Evolutionary conservation across 2,113 vertebrate species (phyloP), one percentile per base, ranked within the genome.

Genomic region (Speoplatyrhinus poulsoni): DNA sequence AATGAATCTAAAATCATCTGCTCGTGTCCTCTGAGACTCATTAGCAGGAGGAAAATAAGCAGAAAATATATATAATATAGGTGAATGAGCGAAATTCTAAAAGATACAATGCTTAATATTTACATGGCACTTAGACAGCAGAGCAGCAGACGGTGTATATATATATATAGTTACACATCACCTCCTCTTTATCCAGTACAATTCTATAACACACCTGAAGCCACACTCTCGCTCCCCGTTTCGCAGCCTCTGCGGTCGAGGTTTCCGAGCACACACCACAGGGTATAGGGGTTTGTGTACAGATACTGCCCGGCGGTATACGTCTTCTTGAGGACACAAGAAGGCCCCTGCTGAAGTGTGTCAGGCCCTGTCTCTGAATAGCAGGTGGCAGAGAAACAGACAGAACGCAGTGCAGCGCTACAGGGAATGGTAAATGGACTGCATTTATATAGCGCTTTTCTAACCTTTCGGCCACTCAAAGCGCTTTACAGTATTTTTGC

Each of bases 21-120:
- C 16, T n/a, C 19, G 16, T 57, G 17, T 84, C 90, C 90, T 83
- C 65, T 49, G 90, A 83, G 90, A 87, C 92, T 93, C 88, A 91
- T 92, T 91, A 92, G 56, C 72, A 65, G 74, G 57, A 67, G 68
- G 69, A 85, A 81, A 86, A 89, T 87, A 82, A 84, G 79, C 84
- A 85, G 63, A 79, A 84, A 87, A 82, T 84, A 80, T 54, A 48
- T 63, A 72, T 77, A 87, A 82, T 85, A 80, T 54, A 50, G 65
- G 73, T 77, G 81, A 90, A 80, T 79, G 68, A 75, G 77, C 75
- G 82, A 80, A 81, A 77, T 68, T 80, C 68, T 76, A 61, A 76
- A 80, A n/a, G 65, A 88, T 80, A 85, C 82, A 73, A 57, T 81
- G 75, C 79, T 82, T 90, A 87, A 88, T 90, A 88, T 89, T 87